Evolutionary conservation across 2,888 invertebrate species (phyloP).

Genomic region (Gryllus longicercus): DNA sequence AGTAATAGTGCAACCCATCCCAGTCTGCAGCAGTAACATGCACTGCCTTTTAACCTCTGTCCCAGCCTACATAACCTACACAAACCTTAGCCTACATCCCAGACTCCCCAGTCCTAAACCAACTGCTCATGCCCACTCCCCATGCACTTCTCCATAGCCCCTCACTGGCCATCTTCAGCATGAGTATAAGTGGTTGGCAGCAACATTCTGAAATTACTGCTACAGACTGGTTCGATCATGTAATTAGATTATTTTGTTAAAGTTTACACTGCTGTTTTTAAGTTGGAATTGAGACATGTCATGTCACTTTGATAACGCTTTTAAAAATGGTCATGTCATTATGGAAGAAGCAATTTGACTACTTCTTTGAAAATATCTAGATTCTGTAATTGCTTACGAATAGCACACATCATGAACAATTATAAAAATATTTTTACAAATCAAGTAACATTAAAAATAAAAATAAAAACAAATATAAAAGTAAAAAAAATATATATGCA

Average conservation of each 20-base stretch:
- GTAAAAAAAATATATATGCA: conserved; percentile 18
- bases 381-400: not conserved
- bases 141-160: conserved; percentile 22
- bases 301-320: not conserved
- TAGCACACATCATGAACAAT: conserved; percentile 21
- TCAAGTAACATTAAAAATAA: conserved; percentile 18
- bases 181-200: conserved; percentile 17
- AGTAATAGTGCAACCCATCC: conserved; percentile 24
- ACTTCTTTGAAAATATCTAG: conserved; percentile 3
- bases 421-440: conserved; percentile 20
- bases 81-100: not conserved
- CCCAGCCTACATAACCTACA: not conserved
- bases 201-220: conserved; percentile 28
- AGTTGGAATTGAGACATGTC: conserved; percentile 17
- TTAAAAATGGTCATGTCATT: not conserved
- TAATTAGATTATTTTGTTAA: conserved; percentile 11
- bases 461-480: conserved; percentile 27
- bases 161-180: conserved; percentile 22
- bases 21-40: conserved; percentile 34
- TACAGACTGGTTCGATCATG: conserved; percentile 30
- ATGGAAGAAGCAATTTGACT: conserved; percentile 7
- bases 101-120: not conserved
- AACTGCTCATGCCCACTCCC: conserved; percentile 10
- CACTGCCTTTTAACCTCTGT: not conserved
- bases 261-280: conserved; percentile 10